Base-by-base conservation (phyloP, 1,140 invertebrate species). In the Eulimnadia texana region DNA sequence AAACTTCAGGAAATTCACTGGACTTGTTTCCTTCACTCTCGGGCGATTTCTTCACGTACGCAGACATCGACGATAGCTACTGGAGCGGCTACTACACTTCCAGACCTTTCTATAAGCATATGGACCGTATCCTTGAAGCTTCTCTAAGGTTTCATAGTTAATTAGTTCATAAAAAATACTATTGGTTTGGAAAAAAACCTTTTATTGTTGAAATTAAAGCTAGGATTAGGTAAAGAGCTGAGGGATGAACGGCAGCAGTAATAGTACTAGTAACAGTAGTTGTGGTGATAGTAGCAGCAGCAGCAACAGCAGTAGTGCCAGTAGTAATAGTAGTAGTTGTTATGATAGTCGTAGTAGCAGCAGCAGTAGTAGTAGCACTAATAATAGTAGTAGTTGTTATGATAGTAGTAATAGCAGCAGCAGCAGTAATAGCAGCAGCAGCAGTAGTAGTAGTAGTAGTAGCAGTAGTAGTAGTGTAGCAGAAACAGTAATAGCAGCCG, bases 61-160 rank as follows among this genome's bases (percentile, higher is more conserved):
- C 96, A 0, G 96, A 99, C 72, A 75, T 90, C 47, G 88, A 93
- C 71, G 88, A 98, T 76, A 90, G 98, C 74, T 99, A 99, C 73
- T 99, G 95, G 95, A 97, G 90, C 73, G 96, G 95, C 1, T 98
- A 97, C 72, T 98, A 83, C 72, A 97, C 94, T 0, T 93, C 93
- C 1, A 73, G 83, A 60, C 96, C 96, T 0, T 98, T 95, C 72
- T 93, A 98, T 68, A 99, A 99, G 77, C 79, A 86, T 68, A 83
- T 98, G 77, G 92, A 98, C 71, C 76, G 95, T 63, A 80, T 90
- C n/a, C 74, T 98, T 3, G 75, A 88, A 58, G 76, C 77, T 60
- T 77, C 80, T 65, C 68, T 89, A 20, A 6, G 33, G 33, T 42
- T 42, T 42, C 33, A 9, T 42, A 9, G 6, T 42, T 42, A 16